Conservation (phyloP, 2,113 vertebrate genomes). For the Columba janthina region DNA sequence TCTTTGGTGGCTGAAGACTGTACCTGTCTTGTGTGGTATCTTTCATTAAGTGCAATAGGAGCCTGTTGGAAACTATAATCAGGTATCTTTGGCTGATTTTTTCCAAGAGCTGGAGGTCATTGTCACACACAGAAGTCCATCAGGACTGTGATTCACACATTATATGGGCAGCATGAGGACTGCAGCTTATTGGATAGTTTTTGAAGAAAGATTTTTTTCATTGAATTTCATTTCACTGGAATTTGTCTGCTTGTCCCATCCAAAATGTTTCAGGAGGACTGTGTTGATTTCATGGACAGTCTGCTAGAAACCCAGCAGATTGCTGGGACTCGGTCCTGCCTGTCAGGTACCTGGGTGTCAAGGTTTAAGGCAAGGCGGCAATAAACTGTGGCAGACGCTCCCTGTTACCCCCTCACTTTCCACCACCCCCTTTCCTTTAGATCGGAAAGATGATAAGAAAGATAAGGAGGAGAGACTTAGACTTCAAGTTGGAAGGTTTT, state of each 20-base stretch:
- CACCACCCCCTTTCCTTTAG: too few relatives aligned
- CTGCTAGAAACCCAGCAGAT: background rate
- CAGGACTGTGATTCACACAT: background rate
- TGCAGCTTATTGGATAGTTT: background rate
- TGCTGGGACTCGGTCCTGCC: background rate
- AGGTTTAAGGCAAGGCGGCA: too few relatives aligned
- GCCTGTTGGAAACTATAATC: background rate
- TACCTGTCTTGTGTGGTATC: background rate
- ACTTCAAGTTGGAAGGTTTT: too few relatives aligned
- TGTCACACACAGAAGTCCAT: background rate
- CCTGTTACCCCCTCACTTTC: too few relatives aligned
- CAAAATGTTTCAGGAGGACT: background rate
- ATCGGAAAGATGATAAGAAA: too few relatives aligned
- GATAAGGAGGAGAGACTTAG: too few relatives aligned
- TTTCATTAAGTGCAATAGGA: background rate
- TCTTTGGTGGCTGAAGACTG: background rate
- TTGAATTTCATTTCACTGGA: background rate
- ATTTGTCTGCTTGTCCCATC: background rate
- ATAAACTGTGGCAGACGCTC: too few relatives aligned
- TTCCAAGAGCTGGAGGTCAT: background rate
- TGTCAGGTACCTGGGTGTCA: background rate
- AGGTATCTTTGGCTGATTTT: background rate
- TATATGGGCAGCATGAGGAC: background rate
- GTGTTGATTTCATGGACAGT: background rate
- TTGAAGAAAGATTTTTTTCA: background rate